These are phyloP conservation scores for Eupithecia subumbrata DNA, from an alignment of 2,888 invertebrate species.

Conservation along the genomic window DNA sequence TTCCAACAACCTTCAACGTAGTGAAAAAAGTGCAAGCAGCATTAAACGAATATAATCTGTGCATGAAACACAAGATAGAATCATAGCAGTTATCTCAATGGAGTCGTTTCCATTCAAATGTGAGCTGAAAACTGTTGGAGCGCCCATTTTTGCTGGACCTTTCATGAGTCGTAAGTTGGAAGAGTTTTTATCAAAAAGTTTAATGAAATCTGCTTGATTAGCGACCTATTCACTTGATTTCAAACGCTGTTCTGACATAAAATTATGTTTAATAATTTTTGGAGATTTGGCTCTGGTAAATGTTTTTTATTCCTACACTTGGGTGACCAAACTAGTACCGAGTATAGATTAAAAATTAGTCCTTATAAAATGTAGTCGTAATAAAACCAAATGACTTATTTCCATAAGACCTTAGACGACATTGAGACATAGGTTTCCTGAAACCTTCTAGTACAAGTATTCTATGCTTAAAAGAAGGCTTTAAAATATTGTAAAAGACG, in stretches of 20 bases:
- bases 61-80: conserved; percentile 72
- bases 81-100: conserved; percentile 74
- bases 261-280: no score
- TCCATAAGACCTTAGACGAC: neutral
- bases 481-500: no score
- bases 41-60: conserved; percentile 57
- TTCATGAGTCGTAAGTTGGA: conserved; percentile 38
- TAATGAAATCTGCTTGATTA: neutral
- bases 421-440: neutral
- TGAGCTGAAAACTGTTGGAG: conserved; percentile 69
- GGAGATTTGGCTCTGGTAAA: no score
- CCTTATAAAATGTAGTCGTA: neutral
- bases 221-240: no score
- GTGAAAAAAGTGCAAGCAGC: conserved; percentile 45
- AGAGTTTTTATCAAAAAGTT: neutral
- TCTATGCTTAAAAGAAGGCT: no score
- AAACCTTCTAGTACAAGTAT: no score
- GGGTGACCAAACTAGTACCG: no score
- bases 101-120: conserved; percentile 79
- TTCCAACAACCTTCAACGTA: neutral
- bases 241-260: no score
- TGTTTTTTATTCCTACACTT: no score
- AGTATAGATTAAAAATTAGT: no score
- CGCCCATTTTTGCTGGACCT: conserved; percentile 69
- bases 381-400: neutral